Evolutionary conservation across 2,113 vertebrate species (phyloP).

Genomic region (Malurus melanocephalus): DNA sequence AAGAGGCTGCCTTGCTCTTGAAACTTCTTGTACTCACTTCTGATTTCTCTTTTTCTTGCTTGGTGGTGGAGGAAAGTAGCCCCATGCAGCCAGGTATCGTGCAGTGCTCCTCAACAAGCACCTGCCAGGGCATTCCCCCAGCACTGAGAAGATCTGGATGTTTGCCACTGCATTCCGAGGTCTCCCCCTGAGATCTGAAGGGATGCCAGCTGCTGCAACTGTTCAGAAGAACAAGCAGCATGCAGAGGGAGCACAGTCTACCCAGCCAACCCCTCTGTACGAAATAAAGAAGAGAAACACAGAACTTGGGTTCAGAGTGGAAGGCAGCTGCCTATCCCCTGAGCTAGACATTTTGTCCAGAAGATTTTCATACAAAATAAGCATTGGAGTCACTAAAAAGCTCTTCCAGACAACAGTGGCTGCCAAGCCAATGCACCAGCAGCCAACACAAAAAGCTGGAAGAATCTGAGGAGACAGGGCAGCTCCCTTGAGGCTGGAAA

Average conservation of each 20-base stretch:
- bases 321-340: background rate
- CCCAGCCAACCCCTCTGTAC: background rate
- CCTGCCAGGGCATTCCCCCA: background rate
- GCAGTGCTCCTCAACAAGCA: background rate
- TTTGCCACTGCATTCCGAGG: rapidly evolving
- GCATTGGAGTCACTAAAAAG: background rate
- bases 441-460: background rate
- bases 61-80: background rate
- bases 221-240: background rate
- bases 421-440: background rate
- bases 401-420: background rate
- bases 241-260: background rate
- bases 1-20: background rate
- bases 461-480: background rate
- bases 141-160: background rate
- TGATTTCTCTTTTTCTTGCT: background rate
- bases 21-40: background rate
- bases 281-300: background rate
- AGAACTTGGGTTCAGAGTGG: background rate
- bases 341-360: background rate
- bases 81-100: background rate
- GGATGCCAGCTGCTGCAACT: background rate
- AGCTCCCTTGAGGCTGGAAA: background rate
- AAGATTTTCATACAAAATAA: background rate
- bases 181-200: background rate